Conservation (phyloP, 2,797 vertebrate genomes). For the Dromococcyx pavoninus region DNA sequence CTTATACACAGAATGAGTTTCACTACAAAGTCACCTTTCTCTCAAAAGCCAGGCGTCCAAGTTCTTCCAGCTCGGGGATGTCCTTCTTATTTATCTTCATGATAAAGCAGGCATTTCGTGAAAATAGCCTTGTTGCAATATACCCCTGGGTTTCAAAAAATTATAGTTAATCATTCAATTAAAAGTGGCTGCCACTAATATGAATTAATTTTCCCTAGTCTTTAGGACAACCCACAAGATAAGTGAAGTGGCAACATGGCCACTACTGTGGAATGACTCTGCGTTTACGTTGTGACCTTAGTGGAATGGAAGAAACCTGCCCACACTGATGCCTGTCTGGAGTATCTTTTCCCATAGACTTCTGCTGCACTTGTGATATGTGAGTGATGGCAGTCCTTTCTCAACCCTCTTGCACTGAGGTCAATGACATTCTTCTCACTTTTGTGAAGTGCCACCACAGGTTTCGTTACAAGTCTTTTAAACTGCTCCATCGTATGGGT, state of each 20-base stretch:
- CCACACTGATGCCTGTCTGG: background rate
- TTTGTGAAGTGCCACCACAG: background rate
- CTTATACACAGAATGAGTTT: background rate
- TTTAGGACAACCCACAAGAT: background rate
- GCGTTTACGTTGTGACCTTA: background rate
- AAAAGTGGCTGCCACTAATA: background rate
- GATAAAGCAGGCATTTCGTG: slow-evolving; percentile 72
- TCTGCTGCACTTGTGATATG: background rate
- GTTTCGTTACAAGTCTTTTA: background rate
- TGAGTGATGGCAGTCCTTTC: background rate
- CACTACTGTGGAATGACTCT: background rate
- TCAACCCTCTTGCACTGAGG: background rate
- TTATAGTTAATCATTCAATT: background rate
- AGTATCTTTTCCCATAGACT: background rate
- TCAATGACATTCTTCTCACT: background rate
- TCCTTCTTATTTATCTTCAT: slow-evolving; percentile 62
- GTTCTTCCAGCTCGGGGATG: slow-evolving; percentile 47
- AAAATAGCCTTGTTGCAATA: slow-evolving; percentile 65
- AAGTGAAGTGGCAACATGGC: background rate
- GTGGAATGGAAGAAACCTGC: background rate
- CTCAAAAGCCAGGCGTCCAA: slow-evolving; percentile 66
- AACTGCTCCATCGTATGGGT: rapidly evolving
- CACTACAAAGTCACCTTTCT: slow-evolving; percentile 55
- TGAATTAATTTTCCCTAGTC: background rate
- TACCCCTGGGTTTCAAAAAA: slow-evolving; percentile 60